These are phyloP conservation scores for Scotopteryx bipunctaria DNA, from an alignment of 2,888 invertebrate genomes.

Conservation along the genomic window DNA sequence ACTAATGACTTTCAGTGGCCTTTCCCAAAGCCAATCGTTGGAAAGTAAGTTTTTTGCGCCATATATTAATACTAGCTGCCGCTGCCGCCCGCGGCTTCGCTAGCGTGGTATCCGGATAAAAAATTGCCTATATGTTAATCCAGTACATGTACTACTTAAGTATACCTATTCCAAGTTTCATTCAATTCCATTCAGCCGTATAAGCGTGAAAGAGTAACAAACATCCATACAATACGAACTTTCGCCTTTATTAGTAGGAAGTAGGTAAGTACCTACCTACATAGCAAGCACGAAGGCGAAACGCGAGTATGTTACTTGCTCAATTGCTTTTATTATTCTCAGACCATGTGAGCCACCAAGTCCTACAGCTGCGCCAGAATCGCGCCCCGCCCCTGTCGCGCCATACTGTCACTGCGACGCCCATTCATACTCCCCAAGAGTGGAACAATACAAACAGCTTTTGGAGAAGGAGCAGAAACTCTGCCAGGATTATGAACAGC, in stretches of 20 bases:
- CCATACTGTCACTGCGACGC: slow-evolving; percentile 86
- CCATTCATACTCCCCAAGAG: slow-evolving; percentile 83
- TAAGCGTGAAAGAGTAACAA: too few species aligned
- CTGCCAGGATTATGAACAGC: slow-evolving; percentile 78
- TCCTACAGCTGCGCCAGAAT: slow-evolving; percentile 68
- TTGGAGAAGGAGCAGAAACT: slow-evolving; percentile 84
- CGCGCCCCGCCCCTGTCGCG: slow-evolving; percentile 80
- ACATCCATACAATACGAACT: not conserved
- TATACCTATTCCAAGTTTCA: too few species aligned
- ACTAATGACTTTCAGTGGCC: slow-evolving; percentile 85
- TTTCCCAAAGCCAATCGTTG: slow-evolving; percentile 80
- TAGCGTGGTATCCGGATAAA: too few species aligned
- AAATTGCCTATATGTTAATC: too few species aligned
- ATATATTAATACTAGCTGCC: too few species aligned
- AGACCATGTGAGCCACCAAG: slow-evolving; percentile 85
- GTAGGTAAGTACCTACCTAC: not conserved
- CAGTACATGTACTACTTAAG: too few species aligned
- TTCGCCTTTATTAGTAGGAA: not conserved
- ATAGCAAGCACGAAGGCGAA: too few species aligned
- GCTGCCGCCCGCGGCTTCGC: too few species aligned
- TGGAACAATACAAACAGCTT: slow-evolving; percentile 84
- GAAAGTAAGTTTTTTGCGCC: slow-evolving; percentile 73
- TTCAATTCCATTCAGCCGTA: too few species aligned
- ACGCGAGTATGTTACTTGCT: too few species aligned
- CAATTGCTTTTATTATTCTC: slow-evolving; percentile 2